phyloP scores from a whole-genome alignment of 2,113 vertebrate species.

The Stomatorhinus ivindoensis region DNA sequence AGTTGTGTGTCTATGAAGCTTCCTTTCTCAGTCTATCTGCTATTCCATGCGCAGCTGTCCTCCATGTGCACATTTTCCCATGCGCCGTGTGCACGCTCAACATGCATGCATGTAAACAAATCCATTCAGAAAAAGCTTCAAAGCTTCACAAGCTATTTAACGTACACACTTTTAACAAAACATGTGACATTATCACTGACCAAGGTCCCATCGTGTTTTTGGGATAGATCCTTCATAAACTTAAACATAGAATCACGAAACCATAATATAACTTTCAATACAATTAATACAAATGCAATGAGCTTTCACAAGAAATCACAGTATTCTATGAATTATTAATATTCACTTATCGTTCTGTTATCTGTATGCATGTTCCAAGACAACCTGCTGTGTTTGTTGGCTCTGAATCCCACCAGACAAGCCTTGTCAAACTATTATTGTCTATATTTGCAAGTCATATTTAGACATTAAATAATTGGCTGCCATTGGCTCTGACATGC shows the following conservation, averaged over 20 bases:
- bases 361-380: not conserved
- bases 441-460: not conserved
- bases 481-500: not conserved
- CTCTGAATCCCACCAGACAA: not conserved
- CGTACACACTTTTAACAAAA: not conserved
- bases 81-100: not conserved
- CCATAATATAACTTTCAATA: not conserved
- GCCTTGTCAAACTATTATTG: slow-evolving; percentile 6
- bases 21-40: not conserved
- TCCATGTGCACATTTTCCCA: not conserved
- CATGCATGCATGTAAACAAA: not conserved
- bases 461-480: not conserved
- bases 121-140: not conserved
- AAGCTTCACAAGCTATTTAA: not conserved
- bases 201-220: not conserved
- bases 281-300: not conserved
- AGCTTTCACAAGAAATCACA: not conserved
- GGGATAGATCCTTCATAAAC: not conserved
- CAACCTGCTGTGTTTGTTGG: slow-evolving; percentile 1
- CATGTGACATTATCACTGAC: not conserved
- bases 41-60: not conserved
- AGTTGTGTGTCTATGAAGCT: not conserved
- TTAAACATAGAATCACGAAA: not conserved
- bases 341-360: slow-evolving; percentile 6
- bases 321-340: not conserved